Conservation (phyloP, 2,888 invertebrate genomes). For the Gisinianus flammeolus region DNA sequence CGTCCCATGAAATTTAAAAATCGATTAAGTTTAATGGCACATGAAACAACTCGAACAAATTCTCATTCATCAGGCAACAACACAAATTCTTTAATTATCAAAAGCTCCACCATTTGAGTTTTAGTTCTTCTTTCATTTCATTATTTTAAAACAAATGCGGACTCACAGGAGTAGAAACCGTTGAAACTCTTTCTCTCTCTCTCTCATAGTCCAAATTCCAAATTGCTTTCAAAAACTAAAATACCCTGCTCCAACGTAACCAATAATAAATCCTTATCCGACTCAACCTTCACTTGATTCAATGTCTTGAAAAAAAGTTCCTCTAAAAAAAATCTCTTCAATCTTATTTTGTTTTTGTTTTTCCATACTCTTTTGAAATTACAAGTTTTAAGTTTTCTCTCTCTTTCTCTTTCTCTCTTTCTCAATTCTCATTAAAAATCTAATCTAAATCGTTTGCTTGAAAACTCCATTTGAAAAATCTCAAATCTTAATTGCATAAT, state of each 20-base stretch:
- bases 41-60: not conserved
- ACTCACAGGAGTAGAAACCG: too few species aligned
- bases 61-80: not conserved
- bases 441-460: not conserved
- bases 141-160: too few species aligned
- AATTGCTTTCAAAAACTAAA: too few species aligned
- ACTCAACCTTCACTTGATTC: too few species aligned
- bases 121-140: not conserved
- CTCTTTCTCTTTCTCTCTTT: too few species aligned
- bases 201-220: too few species aligned
- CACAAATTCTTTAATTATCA: not conserved
- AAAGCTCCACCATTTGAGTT: not conserved
- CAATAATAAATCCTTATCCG: too few species aligned
- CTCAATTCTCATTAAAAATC: not conserved
- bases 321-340: too few species aligned
- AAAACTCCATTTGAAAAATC: not conserved
- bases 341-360: too few species aligned
- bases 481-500: not conserved
- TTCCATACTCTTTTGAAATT: not conserved
- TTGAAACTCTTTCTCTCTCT: too few species aligned
- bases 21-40: slow-evolving; percentile 4
- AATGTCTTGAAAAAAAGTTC: too few species aligned
- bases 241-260: too few species aligned
- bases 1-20: not conserved
- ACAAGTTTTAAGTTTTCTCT: not conserved